Evolutionary conservation across 2,113 vertebrate species (phyloP), one percentile per base, ranked within the genome.

Genomic region (Myrmecobius fasciatus): DNA sequence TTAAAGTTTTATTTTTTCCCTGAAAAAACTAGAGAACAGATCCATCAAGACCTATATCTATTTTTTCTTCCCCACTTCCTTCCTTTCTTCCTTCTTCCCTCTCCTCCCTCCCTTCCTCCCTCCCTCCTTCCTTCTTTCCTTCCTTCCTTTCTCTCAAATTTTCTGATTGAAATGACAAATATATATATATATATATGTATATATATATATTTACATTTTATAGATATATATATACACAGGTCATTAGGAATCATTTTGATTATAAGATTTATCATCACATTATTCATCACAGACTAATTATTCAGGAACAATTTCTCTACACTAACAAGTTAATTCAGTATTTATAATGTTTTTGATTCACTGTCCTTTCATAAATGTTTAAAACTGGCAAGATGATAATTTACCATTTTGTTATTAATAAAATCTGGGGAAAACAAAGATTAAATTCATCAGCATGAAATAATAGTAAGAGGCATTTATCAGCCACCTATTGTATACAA

Each of bases 51-150:
- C 14, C 28, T 60, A 3, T 60, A 6, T 60, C 28, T 53, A 22
- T 53, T 53, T 22, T 53, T 53, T 53, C 49, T 49, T 49, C 49
- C 49, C 28, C 7, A 3, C 24, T n/a, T n/a, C n/a, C 26, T 28
- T 28, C 9, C 26, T 60, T 0, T 11, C 56, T 60, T 0, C 11
- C 2, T 31, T 2, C 31, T 0, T 36, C 2, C 0, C 28, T 60
- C 10, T 12, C 3, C 12, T 9, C 11, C 26, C 31, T 10, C 31
- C 10, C 22, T 48, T 7, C 48, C 7, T 48, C 48, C 3, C 7
- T n/a, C n/a, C 10, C 17, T 14, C 17, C 52, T 52, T 10, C 17
- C 52, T 52, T 11, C 11, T n/a, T n/a, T 49, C 4, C 9, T 53
- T 53, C 31, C 8, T 60, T 11, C 31, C 28, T 60, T 2, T 60